Percentiles rank a stretch among this genome's conserved stretches.
Conservation (phyloP, 2,888 invertebrate genomes). For the Drosophila mettleri region DNA sequence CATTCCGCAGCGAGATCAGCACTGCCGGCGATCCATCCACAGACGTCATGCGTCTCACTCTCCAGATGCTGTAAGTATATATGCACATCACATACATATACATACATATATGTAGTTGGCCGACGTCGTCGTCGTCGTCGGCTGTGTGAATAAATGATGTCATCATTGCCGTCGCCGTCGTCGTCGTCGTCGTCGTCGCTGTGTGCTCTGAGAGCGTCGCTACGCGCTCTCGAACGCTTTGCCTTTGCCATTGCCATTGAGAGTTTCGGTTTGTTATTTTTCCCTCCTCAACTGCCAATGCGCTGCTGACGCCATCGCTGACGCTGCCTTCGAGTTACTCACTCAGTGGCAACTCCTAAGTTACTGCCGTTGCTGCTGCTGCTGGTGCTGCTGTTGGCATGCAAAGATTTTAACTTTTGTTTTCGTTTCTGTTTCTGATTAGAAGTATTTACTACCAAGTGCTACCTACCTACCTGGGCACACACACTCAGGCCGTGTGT, state of each 20-base stretch:
- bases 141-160: conserved; percentile 63
- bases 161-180: conserved; percentile 54
- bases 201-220: conserved; percentile 31
- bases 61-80: conserved; percentile 63
- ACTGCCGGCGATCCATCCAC: conserved; percentile 26
- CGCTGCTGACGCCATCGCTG: conserved; percentile 72
- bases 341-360: conserved; percentile 43
- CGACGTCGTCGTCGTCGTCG: conserved; percentile 24
- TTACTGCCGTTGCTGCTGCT: conserved; percentile 19
- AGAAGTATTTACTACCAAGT: conserved; percentile 50
- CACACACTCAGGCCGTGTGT: background rate
- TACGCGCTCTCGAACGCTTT: conserved; percentile 33
- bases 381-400: conserved; percentile 18
- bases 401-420: conserved; percentile 23
- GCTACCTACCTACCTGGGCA: conserved; percentile 28
- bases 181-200: conserved; percentile 37
- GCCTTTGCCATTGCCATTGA: conserved; percentile 30
- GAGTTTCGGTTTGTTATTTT: conserved; percentile 4
- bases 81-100: background rate
- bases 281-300: conserved; percentile 54
- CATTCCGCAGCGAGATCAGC: conserved; percentile 27
- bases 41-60: conserved; percentile 37
- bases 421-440: conserved; percentile 39
- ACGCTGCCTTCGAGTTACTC: conserved; percentile 55
- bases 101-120: background rate